phyloP scores from a whole-genome alignment of 2,888 invertebrate species.

The Gymnoscelis rufifasciata region DNA sequence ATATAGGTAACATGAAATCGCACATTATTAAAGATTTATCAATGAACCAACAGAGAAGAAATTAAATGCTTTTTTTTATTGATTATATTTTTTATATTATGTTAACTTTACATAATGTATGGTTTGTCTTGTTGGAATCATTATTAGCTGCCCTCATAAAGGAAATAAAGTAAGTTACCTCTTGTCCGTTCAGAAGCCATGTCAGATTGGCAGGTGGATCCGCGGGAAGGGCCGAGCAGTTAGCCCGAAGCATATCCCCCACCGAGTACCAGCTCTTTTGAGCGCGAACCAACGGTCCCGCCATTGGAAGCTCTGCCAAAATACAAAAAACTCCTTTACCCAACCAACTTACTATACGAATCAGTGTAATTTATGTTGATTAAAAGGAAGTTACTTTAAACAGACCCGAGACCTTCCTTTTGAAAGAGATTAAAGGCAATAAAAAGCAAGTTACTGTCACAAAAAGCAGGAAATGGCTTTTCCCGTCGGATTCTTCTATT shows the following conservation, averaged over 20 bases:
- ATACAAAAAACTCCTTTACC: constrained; percentile 15
- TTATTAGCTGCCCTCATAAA: too few relatives aligned
- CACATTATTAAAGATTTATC: too few relatives aligned
- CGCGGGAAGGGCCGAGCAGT: constrained; percentile 83
- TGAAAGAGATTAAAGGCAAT: constrained; percentile 15
- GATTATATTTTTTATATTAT: too few relatives aligned
- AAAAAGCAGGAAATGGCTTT: constrained; percentile 15
- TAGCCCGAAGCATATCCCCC: constrained; percentile 83
- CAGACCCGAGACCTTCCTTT: constrained; percentile 12
- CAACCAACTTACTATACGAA: constrained; percentile 14
- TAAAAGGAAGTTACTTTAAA: constrained; percentile 19
- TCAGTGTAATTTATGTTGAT: constrained; percentile 21
- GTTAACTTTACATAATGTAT: too few relatives aligned
- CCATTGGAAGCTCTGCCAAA: constrained; percentile 80
- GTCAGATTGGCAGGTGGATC: constrained; percentile 83
- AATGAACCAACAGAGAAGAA: too few relatives aligned
- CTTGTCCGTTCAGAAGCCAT: constrained; percentile 84
- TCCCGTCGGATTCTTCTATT: constrained; percentile 5
- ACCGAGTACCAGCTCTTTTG: constrained; percentile 83
- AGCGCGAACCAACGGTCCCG: constrained; percentile 80
- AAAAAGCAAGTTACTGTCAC: constrained; percentile 16
- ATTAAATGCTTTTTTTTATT: too few relatives aligned
- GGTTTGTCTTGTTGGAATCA: too few relatives aligned
- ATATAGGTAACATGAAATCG: too few relatives aligned
- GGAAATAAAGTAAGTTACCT: too few relatives aligned